Percentiles rank a stretch among this genome's conserved stretches.
phyloP scores from a whole-genome alignment of 2,113 vertebrate species.

The Notarius quadriscutis region DNA sequence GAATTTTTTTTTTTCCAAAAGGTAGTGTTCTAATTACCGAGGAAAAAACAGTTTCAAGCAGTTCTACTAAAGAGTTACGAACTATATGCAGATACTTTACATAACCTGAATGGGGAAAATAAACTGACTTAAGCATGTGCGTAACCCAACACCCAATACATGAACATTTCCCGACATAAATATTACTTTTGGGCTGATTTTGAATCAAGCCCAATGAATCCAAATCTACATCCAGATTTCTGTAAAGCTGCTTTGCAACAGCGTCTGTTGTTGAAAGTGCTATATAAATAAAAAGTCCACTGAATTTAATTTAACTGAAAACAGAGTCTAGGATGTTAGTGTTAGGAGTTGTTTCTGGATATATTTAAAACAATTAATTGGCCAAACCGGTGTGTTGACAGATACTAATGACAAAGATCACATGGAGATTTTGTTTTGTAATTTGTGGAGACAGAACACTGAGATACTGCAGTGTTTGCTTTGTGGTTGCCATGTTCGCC shows the following conservation, averaged over 20 bases:
- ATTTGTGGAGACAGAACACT: not conserved
- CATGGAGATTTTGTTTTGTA: not conserved
- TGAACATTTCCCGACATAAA: not conserved
- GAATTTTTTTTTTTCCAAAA: not conserved
- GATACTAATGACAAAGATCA: not conserved
- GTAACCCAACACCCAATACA: not conserved
- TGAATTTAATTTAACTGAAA: not conserved
- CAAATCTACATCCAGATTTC: not conserved
- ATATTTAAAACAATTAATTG: not conserved
- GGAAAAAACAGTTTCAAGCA: not conserved
- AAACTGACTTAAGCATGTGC: not conserved
- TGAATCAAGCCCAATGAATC: not conserved
- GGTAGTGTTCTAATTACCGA: not conserved
- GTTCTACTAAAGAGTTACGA: not conserved
- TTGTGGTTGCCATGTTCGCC: conserved; percentile 26
- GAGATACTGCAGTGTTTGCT: not conserved
- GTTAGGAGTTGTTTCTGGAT: not conserved
- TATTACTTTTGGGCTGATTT: not conserved
- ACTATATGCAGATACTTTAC: not conserved
- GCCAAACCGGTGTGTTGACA: conserved; percentile 1
- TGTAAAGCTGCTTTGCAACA: not conserved
- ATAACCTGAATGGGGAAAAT: not conserved
- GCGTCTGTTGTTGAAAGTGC: not conserved
- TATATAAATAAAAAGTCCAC: not conserved
- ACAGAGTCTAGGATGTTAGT: too few relatives aligned